Conservation (phyloP, 2,797 vertebrate species). For the Dallia pectoralis region DNA sequence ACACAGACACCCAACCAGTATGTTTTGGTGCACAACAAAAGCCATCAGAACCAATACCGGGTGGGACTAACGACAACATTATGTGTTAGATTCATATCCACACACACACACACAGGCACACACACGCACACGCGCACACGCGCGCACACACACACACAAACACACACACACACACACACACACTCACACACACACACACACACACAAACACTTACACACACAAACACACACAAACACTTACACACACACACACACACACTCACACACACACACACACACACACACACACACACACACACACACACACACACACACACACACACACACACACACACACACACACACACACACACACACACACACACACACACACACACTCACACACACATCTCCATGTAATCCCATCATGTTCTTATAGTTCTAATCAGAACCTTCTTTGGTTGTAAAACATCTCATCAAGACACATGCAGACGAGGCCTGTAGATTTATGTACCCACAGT, state of each 20-base stretch:
- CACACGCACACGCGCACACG: too few relatives aligned
- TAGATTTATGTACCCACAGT: conserved; percentile 66
- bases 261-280: conserved; percentile 27
- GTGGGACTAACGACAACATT: background rate
- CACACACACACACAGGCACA: background rate
- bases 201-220: conserved; percentile 31
- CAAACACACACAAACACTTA: conserved; percentile 3
- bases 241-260: conserved; percentile 19
- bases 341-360: background rate
- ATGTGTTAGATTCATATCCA: background rate
- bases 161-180: conserved; percentile 33
- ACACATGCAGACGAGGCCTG: conserved; percentile 32
- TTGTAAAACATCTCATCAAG: conserved; percentile 58
- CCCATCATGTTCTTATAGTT: conserved; percentile 49
- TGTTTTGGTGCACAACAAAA: background rate
- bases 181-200: background rate
- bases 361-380: conserved; percentile 24
- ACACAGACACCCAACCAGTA: background rate
- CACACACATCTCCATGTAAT: conserved; percentile 56
- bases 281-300: background rate
- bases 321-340: background rate
- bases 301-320: conserved; percentile 33
- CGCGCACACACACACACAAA: too few relatives aligned
- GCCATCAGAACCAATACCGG: background rate
- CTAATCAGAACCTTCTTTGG: conserved; percentile 64